A percentile compares a stretch with the other conserved stretches of the same genome.
Conservation (phyloP, 2,888 invertebrate species). For the Watsonalla binaria region DNA sequence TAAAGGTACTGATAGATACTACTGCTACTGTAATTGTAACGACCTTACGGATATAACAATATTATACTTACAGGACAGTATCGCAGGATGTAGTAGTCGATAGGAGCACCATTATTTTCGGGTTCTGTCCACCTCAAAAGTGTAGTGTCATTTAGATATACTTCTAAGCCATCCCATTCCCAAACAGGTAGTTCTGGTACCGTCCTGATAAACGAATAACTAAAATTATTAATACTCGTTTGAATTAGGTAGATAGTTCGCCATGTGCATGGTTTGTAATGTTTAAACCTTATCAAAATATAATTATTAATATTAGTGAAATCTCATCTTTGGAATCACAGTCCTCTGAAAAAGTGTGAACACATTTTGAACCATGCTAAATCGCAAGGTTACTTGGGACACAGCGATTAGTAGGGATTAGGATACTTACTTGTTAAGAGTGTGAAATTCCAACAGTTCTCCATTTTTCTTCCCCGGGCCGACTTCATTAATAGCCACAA, state of each 20-base stretch:
- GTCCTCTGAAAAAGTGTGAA: no score
- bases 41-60: no score
- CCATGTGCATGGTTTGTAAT: no score
- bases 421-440: slow-evolving; percentile 56
- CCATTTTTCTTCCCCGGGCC: slow-evolving; percentile 48
- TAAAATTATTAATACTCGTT: neutral
- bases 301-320: no score
- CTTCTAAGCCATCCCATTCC: slow-evolving; percentile 28
- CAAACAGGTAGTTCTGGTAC: slow-evolving; percentile 51
- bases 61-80: slow-evolving; percentile 52
- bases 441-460: slow-evolving; percentile 35
- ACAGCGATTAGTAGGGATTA: neutral
- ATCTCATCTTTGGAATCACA: no score
- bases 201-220: slow-evolving; percentile 32
- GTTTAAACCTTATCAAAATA: no score
- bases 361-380: no score
- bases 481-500: slow-evolving; percentile 58
- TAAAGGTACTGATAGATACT: no score
- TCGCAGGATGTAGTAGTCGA: slow-evolving; percentile 50
- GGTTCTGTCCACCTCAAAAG: slow-evolving; percentile 52
- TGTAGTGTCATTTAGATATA: slow-evolving; percentile 22
- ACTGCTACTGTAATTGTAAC: no score
- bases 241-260: neutral
- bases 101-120: slow-evolving; percentile 49
- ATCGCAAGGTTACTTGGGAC: no score